Conservation (phyloP, 2,797 vertebrate species). For the Bradypodion ventrale region DNA sequence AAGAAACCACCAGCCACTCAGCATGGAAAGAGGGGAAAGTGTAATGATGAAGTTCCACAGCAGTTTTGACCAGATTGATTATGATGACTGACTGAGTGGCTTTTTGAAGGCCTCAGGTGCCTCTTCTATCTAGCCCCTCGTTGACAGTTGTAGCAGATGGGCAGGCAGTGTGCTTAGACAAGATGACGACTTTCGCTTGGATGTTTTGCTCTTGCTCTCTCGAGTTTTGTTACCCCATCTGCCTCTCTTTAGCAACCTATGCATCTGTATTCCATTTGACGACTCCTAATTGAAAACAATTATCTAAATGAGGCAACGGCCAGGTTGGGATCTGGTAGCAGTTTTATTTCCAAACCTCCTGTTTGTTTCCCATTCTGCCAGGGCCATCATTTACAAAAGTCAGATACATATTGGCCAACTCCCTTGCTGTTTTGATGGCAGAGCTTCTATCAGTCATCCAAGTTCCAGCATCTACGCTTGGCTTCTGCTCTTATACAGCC, state of each 20-base stretch:
- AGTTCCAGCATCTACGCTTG: slow-evolving; percentile 74
- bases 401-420: slow-evolving; percentile 71
- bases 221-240: not conserved
- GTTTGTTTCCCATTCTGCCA: slow-evolving; percentile 64
- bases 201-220: slow-evolving; percentile 35
- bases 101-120: not conserved
- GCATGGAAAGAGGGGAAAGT: not conserved
- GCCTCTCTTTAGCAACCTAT: slow-evolving; percentile 8
- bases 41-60: not conserved
- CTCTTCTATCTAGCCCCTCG: not conserved
- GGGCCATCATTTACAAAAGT: slow-evolving; percentile 73
- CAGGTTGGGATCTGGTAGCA: slow-evolving; percentile 49
- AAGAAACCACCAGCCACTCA: not conserved
- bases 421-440: slow-evolving; percentile 55
- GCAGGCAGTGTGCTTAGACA: not conserved
- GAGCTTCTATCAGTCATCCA: slow-evolving; percentile 73
- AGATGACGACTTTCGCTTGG: not conserved
- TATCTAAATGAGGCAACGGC: slow-evolving; percentile 41
- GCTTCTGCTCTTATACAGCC: slow-evolving; percentile 74
- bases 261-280: slow-evolving; percentile 46
- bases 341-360: slow-evolving; percentile 46
- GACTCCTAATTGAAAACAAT: slow-evolving; percentile 60
- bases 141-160: not conserved
- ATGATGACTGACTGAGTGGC: not conserved
- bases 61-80: not conserved